A percentile compares a stretch with the other conserved stretches of the same genome.
These are phyloP conservation scores for Drosophila gunungcola DNA, from an alignment of 1,140 invertebrate species.

Conservation along the genomic window DNA sequence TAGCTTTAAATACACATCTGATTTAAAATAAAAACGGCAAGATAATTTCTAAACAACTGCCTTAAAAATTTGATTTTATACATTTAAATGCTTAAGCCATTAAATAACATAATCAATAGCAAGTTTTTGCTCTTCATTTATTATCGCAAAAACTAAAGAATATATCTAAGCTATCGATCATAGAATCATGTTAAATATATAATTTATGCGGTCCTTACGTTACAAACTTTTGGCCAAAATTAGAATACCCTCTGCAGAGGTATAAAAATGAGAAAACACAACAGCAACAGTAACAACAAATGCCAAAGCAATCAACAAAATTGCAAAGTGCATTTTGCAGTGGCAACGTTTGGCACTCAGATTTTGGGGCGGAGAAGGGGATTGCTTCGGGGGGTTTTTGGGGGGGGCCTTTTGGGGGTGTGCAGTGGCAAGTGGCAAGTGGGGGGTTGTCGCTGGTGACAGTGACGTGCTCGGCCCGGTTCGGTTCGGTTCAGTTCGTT, in stretches of 20 bases:
- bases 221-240: neutral
- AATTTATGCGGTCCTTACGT: neutral
- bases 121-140: too few species aligned
- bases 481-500: constrained; percentile 64
- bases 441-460: constrained; percentile 59
- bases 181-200: neutral
- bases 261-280: constrained; percentile 10
- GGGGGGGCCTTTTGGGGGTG: neutral
- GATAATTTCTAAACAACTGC: too few species aligned
- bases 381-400: neutral
- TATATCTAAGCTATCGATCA: too few species aligned
- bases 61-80: too few species aligned
- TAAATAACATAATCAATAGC: too few species aligned
- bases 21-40: too few species aligned
- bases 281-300: constrained; percentile 66
- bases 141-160: too few species aligned
- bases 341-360: constrained; percentile 75
- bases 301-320: constrained; percentile 81
- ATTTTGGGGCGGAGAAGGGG: constrained; percentile 13
- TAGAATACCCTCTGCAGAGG: constrained; percentile 13
- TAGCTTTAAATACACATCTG: too few species aligned
- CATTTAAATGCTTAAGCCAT: too few species aligned
- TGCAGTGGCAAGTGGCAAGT: constrained; percentile 23
- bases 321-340: constrained; percentile 81
- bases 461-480: constrained; percentile 79